These are phyloP conservation scores for Chaetura pelagica DNA, from an alignment of 2,113 vertebrate species.

Conservation along the genomic window DNA sequence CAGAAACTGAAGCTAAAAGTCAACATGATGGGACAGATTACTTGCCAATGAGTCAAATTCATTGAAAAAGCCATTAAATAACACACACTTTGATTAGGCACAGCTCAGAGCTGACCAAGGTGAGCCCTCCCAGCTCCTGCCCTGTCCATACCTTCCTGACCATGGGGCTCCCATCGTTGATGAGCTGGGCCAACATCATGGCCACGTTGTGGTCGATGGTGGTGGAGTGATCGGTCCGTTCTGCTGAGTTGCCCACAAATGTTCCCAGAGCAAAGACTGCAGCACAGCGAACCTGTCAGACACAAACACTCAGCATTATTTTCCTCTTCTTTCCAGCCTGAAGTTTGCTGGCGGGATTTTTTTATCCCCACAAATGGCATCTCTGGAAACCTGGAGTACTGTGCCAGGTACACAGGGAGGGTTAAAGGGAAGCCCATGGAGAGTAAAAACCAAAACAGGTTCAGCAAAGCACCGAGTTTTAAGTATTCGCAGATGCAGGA, in stretches of 20 bases:
- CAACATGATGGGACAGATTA: not conserved
- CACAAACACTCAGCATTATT: too few species aligned
- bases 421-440: not conserved
- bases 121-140: too few species aligned
- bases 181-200: constrained; percentile 98
- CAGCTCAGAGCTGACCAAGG: not conserved
- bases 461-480: not conserved
- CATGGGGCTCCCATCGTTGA: constrained; percentile 95
- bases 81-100: rapidly evolving
- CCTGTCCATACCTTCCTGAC: constrained; percentile 87
- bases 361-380: not conserved
- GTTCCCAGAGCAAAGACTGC: constrained; percentile 96
- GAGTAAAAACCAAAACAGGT: not conserved
- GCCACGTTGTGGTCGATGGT: constrained; percentile 99
- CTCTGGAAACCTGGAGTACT: not conserved
- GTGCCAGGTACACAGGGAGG: not conserved
- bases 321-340: not conserved
- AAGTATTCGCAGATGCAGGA: not conserved
- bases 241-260: constrained; percentile 94
- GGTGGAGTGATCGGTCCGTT: constrained; percentile 96
- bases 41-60: not conserved
- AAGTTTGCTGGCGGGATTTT: not conserved
- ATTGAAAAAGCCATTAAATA: not conserved
- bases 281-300: constrained; percentile 89
- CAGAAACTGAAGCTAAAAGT: not conserved